phyloP scores from a whole-genome alignment of 53 echinoderm and acorn worm genomes.

The Patiria pectinifera region DNA sequence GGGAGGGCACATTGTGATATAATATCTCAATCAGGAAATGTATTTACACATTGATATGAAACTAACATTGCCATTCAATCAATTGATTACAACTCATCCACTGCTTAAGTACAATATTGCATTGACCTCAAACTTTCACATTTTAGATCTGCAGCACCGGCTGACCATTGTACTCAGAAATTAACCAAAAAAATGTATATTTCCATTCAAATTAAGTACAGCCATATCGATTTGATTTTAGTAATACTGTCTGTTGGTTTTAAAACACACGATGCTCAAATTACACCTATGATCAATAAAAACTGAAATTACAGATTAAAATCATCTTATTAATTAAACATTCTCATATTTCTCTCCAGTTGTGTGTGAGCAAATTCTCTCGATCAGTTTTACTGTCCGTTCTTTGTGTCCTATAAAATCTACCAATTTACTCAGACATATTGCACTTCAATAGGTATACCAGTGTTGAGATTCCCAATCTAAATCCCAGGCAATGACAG shows the following conservation, averaged over 20 bases:
- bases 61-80: neutral
- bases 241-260: constrained; percentile 6
- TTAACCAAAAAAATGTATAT: neutral
- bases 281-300: too few species aligned
- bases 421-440: neutral
- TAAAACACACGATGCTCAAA: neutral
- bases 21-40: too few species aligned
- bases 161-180: neutral
- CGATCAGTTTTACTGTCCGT: too few species aligned
- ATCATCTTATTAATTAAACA: too few species aligned
- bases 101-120: neutral
- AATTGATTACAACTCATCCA: neutral
- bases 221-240: neutral
- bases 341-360: too few species aligned
- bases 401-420: neutral
- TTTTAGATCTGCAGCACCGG: neutral
- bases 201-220: neutral
- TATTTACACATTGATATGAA: neutral
- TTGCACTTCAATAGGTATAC: neutral
- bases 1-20: too few species aligned
- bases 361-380: too few species aligned
- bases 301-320: too few species aligned
- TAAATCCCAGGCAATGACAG: neutral
- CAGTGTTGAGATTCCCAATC: neutral
- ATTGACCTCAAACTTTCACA: neutral